Evolutionary conservation across 2,888 invertebrate genomes (phyloP), one percentile per base, ranked within the genome.

Genomic region (Onthophagus sagittarius): DNA sequence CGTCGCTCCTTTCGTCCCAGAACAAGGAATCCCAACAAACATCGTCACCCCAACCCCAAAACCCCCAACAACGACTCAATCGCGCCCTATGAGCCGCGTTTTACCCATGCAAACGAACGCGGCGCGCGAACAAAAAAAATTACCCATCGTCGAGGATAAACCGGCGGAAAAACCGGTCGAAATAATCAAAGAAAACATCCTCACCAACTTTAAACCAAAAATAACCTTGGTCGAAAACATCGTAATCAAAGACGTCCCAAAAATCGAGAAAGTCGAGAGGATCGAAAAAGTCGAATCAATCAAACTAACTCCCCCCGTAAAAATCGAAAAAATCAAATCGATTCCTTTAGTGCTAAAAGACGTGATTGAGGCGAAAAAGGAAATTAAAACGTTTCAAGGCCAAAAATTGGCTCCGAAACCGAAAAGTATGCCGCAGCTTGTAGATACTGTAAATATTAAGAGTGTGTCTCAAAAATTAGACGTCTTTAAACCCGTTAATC

Each of bases 81-180:
- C 86, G 84, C 86, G 93, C 74, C 94, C 94, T 63, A 94, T 93
- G 88, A 94, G 93, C 81, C 88, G 94, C 76, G 94, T 94, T 0
- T 81, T 94, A 71, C 94, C 94, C 7, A 90, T 94, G 88, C 93
- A 93, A 79, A 91, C 93, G 76, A 89, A 90, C 72, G 88, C 89
- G 62, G 75, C 76, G 62, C 80, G 80, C 82, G 88, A 88, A 75
- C 86, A 87, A 75, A 88, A 84, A 76, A 86, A 87, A 75, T 74
- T 78, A 32, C 87, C 88, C 74, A 87, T 65, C 9, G 63, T 73
- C 5, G 73, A 70, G 15, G 71, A 75, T 15, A 73, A 75, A 39
- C 71, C 70, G 11, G 73, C 62, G n/a, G 71, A 75, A 31, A 73
- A 75, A 32, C 69, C 67, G 3, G 53, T 72, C 14, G 71, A 71